A percentile compares a stretch with the other conserved stretches of the same genome.
phyloP scores from a whole-genome alignment of 2,888 invertebrate genomes.

The Athalia cordata region DNA sequence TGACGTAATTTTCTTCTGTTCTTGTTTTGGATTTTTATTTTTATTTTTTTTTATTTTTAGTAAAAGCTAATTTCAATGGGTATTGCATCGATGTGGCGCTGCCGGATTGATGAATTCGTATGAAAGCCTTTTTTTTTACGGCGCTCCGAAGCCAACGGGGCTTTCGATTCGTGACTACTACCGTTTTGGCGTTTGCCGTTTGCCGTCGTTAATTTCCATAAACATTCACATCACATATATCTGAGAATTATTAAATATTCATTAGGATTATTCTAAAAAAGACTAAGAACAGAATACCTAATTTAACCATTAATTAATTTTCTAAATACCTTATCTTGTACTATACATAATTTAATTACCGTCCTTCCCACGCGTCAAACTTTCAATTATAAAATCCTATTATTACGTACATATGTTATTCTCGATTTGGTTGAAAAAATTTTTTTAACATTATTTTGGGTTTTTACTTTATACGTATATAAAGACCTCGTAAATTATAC shows the following conservation, averaged over 20 bases:
- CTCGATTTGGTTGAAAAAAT: not conserved
- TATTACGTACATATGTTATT: not conserved
- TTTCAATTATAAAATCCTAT: constrained; percentile 20
- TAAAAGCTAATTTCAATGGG: too few relatives aligned
- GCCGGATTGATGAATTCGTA: constrained; percentile 20
- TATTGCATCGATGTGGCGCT: too few relatives aligned
- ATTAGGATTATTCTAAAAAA: not conserved
- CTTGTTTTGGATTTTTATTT: too few relatives aligned
- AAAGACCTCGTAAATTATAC: not conserved
- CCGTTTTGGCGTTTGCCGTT: constrained; percentile 15
- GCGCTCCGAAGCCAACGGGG: constrained; percentile 8
- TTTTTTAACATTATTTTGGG: not conserved
- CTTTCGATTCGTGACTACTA: constrained; percentile 35
- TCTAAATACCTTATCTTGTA: constrained; percentile 7
- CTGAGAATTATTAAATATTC: not conserved
- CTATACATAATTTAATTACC: constrained; percentile 25
- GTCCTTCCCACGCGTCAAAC: constrained; percentile 21
- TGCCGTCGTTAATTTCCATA: constrained; percentile 24
- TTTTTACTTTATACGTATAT: not conserved
- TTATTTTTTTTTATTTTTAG: too few relatives aligned
- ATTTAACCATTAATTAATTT: constrained; percentile 30
- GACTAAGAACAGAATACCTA: constrained; percentile 24
- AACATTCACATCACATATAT: constrained; percentile 5
- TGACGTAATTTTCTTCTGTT: too few relatives aligned
- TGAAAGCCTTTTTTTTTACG: not conserved